Evolutionary conservation across 2,797 vertebrate species (phyloP).

Genomic region (Bradypodion pumilum): DNA sequence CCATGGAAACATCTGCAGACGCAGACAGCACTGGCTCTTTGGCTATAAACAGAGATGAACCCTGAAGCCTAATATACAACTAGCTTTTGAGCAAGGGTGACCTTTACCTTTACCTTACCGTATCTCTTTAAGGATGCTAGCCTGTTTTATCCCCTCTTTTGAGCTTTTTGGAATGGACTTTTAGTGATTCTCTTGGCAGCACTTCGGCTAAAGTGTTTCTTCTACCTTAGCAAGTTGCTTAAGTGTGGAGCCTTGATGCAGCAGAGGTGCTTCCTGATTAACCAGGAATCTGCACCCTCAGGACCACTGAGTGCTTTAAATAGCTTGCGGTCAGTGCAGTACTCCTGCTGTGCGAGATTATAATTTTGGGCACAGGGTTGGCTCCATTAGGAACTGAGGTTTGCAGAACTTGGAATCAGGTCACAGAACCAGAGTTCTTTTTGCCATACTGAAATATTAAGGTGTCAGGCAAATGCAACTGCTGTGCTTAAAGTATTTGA

Average conservation of each 20-base stretch:
- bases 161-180: fast-evolving
- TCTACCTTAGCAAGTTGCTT: conserved; percentile 16
- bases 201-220: conserved; percentile 1
- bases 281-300: conserved; percentile 9
- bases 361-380: conserved; percentile 12
- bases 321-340: background rate
- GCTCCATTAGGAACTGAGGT: background rate
- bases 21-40: too few relatives aligned
- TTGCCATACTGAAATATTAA: conserved; percentile 27
- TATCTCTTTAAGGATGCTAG: too few relatives aligned
- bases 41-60: too few relatives aligned
- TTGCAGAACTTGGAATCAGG: conserved; percentile 31
- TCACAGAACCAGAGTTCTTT: conserved; percentile 31
- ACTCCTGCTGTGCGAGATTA: background rate
- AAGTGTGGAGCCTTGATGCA: background rate
- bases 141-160: background rate
- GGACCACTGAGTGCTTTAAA: background rate
- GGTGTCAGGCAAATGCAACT: background rate
- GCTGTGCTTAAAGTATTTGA: background rate
- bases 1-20: too few relatives aligned
- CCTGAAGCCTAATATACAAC: too few relatives aligned
- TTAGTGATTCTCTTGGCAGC: background rate
- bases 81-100: too few relatives aligned
- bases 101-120: too few relatives aligned
- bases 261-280: conserved; percentile 4